phyloP scores from a whole-genome alignment of 2,888 invertebrate species.

The Drosophila mimica region DNA sequence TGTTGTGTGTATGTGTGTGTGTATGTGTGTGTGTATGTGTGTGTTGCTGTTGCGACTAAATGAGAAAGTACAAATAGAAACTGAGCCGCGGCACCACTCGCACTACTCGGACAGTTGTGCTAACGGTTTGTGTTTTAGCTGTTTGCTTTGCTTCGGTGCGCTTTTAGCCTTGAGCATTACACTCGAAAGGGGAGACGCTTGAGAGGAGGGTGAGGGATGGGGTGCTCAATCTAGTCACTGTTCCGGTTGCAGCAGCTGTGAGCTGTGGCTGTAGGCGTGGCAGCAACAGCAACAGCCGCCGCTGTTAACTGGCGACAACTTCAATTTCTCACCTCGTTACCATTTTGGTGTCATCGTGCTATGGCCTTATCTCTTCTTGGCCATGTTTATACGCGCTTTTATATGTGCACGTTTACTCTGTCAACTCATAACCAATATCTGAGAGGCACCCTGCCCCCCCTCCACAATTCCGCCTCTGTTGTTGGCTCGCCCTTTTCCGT shows the following conservation, averaged over 20 bases:
- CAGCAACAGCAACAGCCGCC: constrained; percentile 17
- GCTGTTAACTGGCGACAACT: constrained; percentile 24
- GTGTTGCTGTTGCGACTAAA: constrained; percentile 42
- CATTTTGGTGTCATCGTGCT: constrained; percentile 23
- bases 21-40: neutral
- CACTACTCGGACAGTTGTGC: constrained; percentile 29
- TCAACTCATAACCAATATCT: constrained; percentile 57
- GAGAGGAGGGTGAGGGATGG: neutral
- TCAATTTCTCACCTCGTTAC: constrained; percentile 57
- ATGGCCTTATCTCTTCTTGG: constrained; percentile 46
- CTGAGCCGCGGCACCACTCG: constrained; percentile 36
- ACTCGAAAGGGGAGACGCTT: neutral
- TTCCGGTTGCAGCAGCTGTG: constrained; percentile 35
- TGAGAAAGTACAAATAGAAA: constrained; percentile 81
- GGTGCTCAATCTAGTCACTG: constrained; percentile 13
- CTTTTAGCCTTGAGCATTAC: constrained; percentile 54
- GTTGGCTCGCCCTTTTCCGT: constrained; percentile 54
- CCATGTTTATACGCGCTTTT: constrained; percentile 56
- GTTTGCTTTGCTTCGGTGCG: constrained; percentile 43
- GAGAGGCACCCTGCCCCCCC: neutral
- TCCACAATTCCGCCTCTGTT: neutral
- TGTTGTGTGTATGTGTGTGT: neutral
- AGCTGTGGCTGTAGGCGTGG: constrained; percentile 4
- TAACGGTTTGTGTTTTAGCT: constrained; percentile 35
- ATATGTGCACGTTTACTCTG: constrained; percentile 57